Evolutionary conservation across 2,113 vertebrate genomes (phyloP).

Genomic region (Lophius piscatorius): DNA sequence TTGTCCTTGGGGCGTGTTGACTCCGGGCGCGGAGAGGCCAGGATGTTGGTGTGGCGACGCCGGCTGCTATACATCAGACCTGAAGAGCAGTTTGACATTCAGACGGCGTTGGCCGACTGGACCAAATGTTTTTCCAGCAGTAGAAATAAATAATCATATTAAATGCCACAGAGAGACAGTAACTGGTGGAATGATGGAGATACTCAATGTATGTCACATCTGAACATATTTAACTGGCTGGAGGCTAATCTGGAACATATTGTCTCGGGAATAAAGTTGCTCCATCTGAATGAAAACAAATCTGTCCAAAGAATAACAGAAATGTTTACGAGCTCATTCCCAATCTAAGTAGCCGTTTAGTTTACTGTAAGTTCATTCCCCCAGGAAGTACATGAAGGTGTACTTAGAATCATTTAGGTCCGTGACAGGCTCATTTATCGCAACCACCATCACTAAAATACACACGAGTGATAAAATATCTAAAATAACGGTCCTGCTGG

Average conservation of each 20-base stretch:
- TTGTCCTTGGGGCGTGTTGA: conserved; percentile 55
- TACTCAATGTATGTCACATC: conserved; percentile 14
- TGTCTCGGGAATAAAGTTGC: background rate
- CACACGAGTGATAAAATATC: too few species aligned
- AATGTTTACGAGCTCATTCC: too few species aligned
- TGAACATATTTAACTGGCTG: background rate
- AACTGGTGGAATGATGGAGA: conserved; percentile 40
- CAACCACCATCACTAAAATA: too few species aligned
- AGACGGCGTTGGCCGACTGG: conserved; percentile 1
- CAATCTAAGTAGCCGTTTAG: too few species aligned
- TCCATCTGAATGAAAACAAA: too few species aligned
- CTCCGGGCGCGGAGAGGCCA: conserved; percentile 9
- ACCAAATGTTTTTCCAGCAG: conserved; percentile 4
- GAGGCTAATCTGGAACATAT: background rate
- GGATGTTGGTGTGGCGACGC: conserved; percentile 1
- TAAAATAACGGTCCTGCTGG: too few species aligned
- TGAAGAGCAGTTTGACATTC: conserved; percentile 16
- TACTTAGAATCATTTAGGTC: too few species aligned
- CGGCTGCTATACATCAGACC: conserved; percentile 4
- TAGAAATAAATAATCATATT: conserved; percentile 32
- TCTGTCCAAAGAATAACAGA: too few species aligned
- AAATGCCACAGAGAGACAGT: background rate
- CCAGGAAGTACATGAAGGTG: too few species aligned
- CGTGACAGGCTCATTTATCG: too few species aligned
- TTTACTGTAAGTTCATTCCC: too few species aligned